These are phyloP conservation scores for Leucophenga varia DNA, from an alignment of 1,140 invertebrate species.

Conservation along the genomic window DNA sequence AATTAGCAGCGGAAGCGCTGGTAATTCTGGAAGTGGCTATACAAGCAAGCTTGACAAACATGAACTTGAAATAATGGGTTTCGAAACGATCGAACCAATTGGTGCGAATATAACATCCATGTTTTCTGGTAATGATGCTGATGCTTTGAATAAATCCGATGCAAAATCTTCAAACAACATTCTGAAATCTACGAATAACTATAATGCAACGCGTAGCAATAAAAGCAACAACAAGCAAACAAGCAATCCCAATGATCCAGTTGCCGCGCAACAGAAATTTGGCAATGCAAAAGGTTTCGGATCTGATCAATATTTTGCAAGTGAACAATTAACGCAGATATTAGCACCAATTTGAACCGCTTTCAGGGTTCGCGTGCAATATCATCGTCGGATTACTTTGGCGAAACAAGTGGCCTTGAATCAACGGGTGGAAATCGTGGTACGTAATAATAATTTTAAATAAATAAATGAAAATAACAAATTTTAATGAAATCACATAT, in stretches of 20 bases:
- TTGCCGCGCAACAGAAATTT: constrained; percentile 89
- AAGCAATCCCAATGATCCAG: constrained; percentile 24
- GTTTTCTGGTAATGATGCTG: constrained; percentile 33
- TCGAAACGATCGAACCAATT: constrained; percentile 53
- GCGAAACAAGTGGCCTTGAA: constrained; percentile 64
- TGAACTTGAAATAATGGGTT: constrained; percentile 49
- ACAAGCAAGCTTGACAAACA: constrained; percentile 41
- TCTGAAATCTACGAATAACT: background rate
- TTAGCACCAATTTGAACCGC: constrained; percentile 54
- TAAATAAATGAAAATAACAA: background rate
- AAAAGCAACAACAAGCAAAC: constrained; percentile 22
- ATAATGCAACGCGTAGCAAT: background rate
- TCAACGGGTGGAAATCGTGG: constrained; percentile 33
- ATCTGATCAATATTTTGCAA: constrained; percentile 93
- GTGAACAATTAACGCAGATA: constrained; percentile 59
- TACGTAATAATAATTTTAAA: constrained; percentile 1
- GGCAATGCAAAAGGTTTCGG: constrained; percentile 96
- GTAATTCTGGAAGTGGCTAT: constrained; percentile 2
- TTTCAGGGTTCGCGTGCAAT: constrained; percentile 93
- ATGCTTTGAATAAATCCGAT: no score
- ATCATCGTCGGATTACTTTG: constrained; percentile 95
- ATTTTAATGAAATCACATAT: background rate
- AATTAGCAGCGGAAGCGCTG: constrained; percentile 6
- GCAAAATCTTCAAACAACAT: background rate
- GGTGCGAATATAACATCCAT: constrained; percentile 50